Conservation (phyloP, 2,888 invertebrate genomes). For the Metalampra italica region DNA sequence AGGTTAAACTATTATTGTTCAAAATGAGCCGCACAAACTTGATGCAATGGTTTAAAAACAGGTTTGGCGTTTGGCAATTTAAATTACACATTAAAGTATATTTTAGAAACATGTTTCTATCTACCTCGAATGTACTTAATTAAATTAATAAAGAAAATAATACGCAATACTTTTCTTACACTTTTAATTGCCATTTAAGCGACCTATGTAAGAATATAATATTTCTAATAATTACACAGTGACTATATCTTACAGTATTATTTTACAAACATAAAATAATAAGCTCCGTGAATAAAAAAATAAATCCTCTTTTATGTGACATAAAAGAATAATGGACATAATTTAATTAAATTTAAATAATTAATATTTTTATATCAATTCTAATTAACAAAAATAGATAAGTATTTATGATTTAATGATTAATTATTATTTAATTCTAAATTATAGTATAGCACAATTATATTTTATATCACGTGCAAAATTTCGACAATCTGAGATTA, state of each 20-base stretch:
- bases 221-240: slow-evolving; percentile 55
- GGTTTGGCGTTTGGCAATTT: too few relatives aligned
- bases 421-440: slow-evolving; percentile 1
- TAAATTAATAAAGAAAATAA: neutral
- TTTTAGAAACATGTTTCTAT: neutral
- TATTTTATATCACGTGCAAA: neutral
- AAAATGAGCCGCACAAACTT: too few relatives aligned
- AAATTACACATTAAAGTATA: neutral
- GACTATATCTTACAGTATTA: slow-evolving; percentile 64
- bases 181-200: slow-evolving; percentile 68
- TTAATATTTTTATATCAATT: slow-evolving; percentile 21
- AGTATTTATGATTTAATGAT: slow-evolving; percentile 13
- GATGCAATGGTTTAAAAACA: too few relatives aligned
- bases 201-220: slow-evolving; percentile 46
- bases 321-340: slow-evolving; percentile 49
- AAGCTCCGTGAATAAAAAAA: slow-evolving; percentile 64
- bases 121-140: neutral
- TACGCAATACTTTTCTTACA: slow-evolving; percentile 28
- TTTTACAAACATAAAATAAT: slow-evolving; percentile 47
- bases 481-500: neutral
- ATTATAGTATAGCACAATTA: neutral
- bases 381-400: slow-evolving; percentile 19
- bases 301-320: slow-evolving; percentile 54
- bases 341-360: slow-evolving; percentile 37
- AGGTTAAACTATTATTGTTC: too few relatives aligned